A percentile compares a stretch with the other conserved stretches of the same genome.
Evolutionary conservation across 2,113 vertebrate genomes (phyloP).

Genomic region (Hippoglossus stenolepis): DNA sequence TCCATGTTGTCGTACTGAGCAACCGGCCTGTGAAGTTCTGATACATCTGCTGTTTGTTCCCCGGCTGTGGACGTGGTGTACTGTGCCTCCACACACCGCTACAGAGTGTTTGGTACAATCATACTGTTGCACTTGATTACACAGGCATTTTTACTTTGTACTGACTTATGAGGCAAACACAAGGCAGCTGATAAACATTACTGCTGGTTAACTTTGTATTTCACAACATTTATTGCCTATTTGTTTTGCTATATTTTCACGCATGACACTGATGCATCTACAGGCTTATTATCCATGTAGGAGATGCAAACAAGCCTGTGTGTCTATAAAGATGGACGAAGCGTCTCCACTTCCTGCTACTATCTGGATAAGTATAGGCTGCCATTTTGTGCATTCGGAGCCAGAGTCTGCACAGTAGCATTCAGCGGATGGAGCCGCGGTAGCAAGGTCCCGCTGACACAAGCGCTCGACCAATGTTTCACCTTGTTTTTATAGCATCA

Average conservation of each 20-base stretch:
- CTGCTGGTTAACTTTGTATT: slow-evolving; percentile 38
- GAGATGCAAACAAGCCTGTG: background rate
- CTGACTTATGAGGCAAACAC: slow-evolving; percentile 66
- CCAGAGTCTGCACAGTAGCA: too few relatives aligned
- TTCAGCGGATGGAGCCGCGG: too few relatives aligned
- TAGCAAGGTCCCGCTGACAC: too few relatives aligned
- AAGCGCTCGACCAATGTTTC: too few relatives aligned
- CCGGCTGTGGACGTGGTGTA: slow-evolving; percentile 26
- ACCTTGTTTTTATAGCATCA: too few relatives aligned
- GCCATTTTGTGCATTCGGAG: too few relatives aligned
- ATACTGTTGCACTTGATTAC: slow-evolving; percentile 50
- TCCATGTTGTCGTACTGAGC: slow-evolving; percentile 32
- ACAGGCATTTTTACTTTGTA: slow-evolving; percentile 63
- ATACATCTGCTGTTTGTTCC: slow-evolving; percentile 58
- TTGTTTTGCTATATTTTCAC: background rate
- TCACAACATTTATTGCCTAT: slow-evolving; percentile 33
- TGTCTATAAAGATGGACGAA: background rate
- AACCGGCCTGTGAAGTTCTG: slow-evolving; percentile 38
- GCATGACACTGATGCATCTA: background rate
- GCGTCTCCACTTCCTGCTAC: too few relatives aligned
- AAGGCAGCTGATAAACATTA: slow-evolving; percentile 71
- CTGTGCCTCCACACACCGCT: slow-evolving; percentile 17
- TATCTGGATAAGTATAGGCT: too few relatives aligned
- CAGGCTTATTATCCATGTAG: too few relatives aligned
- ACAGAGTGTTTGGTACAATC: slow-evolving; percentile 39